These are phyloP conservation scores for Gadus chalcogrammus DNA, from an alignment of 2,113 vertebrate genomes.

Conservation along the genomic window DNA sequence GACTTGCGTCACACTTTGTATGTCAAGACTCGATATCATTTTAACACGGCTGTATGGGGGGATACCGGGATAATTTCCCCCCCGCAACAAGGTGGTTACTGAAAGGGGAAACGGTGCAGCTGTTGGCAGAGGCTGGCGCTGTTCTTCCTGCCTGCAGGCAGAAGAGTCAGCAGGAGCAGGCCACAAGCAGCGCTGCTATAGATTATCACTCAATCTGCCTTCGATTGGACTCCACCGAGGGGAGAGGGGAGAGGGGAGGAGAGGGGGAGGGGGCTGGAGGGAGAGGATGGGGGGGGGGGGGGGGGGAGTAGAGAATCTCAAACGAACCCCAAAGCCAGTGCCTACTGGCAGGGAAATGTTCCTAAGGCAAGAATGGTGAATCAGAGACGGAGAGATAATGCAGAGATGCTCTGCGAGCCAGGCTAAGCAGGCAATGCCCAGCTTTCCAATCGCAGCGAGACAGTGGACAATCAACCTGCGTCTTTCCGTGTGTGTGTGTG, in stretches of 20 bases:
- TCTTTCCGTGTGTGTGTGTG: too few relatives aligned
- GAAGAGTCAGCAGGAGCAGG: slow-evolving; percentile 51
- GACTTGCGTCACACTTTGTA: too few relatives aligned
- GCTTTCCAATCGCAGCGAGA: slow-evolving; percentile 56
- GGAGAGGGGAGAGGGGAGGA: slow-evolving; percentile 14
- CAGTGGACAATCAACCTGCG: slow-evolving; percentile 19
- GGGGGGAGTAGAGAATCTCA: too few relatives aligned
- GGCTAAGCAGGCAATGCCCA: slow-evolving; percentile 43
- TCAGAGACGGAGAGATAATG: slow-evolving; percentile 68
- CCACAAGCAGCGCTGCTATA: slow-evolving; percentile 52
- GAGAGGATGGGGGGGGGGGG: too few relatives aligned
- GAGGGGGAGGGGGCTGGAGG: neutral
- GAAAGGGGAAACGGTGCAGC: neutral
- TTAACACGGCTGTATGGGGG: too few relatives aligned
- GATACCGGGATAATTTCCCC: too few relatives aligned
- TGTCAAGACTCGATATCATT: too few relatives aligned
- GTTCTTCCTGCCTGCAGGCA: slow-evolving; percentile 24
- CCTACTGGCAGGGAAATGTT: slow-evolving; percentile 66
- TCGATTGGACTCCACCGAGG: slow-evolving; percentile 56
- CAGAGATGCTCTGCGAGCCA: slow-evolving; percentile 58
- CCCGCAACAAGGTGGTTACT: too few relatives aligned
- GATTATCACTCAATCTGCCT: slow-evolving; percentile 77
- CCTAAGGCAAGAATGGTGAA: slow-evolving; percentile 67
- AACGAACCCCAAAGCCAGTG: neutral
- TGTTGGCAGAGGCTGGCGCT: neutral